Base-by-base conservation (phyloP, 1,140 invertebrate species). In the Bilobella aurantiaca region DNA sequence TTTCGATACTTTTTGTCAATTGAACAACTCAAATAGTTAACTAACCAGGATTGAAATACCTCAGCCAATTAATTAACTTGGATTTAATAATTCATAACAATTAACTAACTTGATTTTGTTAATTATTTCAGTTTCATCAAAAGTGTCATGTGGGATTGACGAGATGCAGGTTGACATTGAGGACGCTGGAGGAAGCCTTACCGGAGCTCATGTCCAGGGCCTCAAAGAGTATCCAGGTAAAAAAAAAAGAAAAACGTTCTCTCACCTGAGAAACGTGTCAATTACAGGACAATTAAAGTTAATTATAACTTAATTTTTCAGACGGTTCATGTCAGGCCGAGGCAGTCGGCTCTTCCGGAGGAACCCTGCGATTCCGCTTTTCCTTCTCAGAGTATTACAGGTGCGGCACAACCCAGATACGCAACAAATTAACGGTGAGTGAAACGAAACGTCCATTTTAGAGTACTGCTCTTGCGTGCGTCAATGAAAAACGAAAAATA, bases 401-500 rank as follows among this genome's bases (percentile, higher is more conserved):
- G 1, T 79, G 78, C 68, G 78, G 78, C 61, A 77, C 76, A 1
- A 79, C 77, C n/a, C 75, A 74, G 67, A 74, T 79, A 58, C 73
- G 73, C 42, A 77, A 79, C 66, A 75, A 74, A 58, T 69, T 73
- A 27, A 76, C 74, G 65, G 75, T 76, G 70, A 74, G 74, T 67
- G 30, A 63, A n/a, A n/a, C n/a, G n/a, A n/a, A n/a, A n/a, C n/a
- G n/a, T n/a, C n/a, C n/a, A n/a, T n/a, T 64, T 57, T 21, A 30
- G 8, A n/a, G 37, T n/a, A 12, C 8, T 42, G 8, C n/a, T n/a
- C n/a, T 42, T 42, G 37, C 37, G 37, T 42, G 37, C 37, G n/a
- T n/a, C n/a, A n/a, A n/a, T n/a, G n/a, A n/a, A n/a, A n/a, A n/a
- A n/a, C n/a, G n/a, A n/a, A n/a, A n/a, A n/a, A n/a, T n/a, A n/a